phyloP scores from a whole-genome alignment of 2,113 vertebrate genomes.

The Callipepla californica region DNA sequence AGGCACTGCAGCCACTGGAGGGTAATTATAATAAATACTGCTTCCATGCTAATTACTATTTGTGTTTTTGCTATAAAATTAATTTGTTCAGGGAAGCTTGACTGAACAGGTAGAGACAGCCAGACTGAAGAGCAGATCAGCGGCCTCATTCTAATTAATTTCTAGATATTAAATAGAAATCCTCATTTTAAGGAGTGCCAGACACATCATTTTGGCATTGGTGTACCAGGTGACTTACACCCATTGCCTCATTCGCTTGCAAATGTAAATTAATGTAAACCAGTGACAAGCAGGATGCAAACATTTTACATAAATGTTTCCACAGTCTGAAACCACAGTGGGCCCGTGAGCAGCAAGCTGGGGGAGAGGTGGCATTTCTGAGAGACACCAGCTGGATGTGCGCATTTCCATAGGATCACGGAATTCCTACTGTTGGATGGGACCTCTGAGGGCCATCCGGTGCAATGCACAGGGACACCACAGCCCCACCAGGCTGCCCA shows the following conservation, averaged over 20 bases:
- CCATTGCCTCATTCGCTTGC: not conserved
- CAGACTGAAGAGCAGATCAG: slow-evolving; percentile 1
- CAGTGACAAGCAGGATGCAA: not conserved
- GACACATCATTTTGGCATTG: not conserved
- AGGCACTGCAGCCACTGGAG: not conserved
- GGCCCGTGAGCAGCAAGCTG: not conserved
- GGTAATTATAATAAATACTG: not conserved
- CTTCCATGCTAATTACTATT: not conserved
- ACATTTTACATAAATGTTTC: not conserved
- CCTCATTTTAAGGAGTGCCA: not conserved
- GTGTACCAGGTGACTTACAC: not conserved
- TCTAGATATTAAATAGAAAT: slow-evolving; percentile 21
- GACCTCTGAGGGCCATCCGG: too few relatives aligned
- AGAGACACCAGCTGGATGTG: not conserved
- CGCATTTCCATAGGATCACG: not conserved
- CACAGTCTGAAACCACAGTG: not conserved
- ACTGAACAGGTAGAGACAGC: not conserved
- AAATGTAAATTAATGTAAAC: not conserved
- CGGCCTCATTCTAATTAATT: not conserved
- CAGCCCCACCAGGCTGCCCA: too few relatives aligned
- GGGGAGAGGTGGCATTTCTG: not conserved
- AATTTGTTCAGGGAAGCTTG: not conserved
- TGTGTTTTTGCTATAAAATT: not conserved
- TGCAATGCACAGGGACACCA: too few relatives aligned
- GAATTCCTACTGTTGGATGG: not conserved